Conservation (phyloP, 35 echinoderm and acorn worm species). For the Ptychodera flava region DNA sequence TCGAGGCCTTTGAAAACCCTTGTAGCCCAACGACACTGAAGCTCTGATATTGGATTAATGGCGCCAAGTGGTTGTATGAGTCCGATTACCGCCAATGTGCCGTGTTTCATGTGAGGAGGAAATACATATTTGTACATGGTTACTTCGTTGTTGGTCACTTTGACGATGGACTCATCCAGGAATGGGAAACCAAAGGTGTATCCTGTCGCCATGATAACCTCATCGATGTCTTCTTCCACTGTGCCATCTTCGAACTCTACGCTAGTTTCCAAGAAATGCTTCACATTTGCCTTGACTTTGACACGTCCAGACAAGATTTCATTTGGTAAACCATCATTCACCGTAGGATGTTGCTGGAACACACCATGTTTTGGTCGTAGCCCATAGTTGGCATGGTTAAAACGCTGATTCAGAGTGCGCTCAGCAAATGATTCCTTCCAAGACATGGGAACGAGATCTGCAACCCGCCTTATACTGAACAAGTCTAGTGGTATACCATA, state of each 20-base stretch:
- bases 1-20: slow-evolving; percentile 48
- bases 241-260: slow-evolving; percentile 88
- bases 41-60: slow-evolving; percentile 37
- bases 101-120: slow-evolving; percentile 33
- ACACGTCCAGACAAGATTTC: slow-evolving; percentile 46
- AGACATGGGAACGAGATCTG: neutral
- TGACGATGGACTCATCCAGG: slow-evolving; percentile 26
- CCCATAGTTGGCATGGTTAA: slow-evolving; percentile 35
- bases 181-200: slow-evolving; percentile 76
- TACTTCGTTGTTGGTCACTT: slow-evolving; percentile 40
- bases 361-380: slow-evolving; percentile 15
- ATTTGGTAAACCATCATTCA: slow-evolving; percentile 59
- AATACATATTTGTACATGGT: slow-evolving; percentile 67
- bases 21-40: slow-evolving; percentile 71
- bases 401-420: neutral
- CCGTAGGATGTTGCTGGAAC: slow-evolving; percentile 26
- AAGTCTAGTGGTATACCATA: slow-evolving; percentile 12
- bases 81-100: slow-evolving; percentile 64
- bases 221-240: slow-evolving; percentile 66
- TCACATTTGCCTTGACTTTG: slow-evolving; percentile 53
- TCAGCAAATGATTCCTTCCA: neutral
- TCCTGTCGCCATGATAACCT: slow-evolving; percentile 72
- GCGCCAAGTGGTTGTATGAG: slow-evolving; percentile 48
- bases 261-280: slow-evolving; percentile 41
- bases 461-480: neutral